Evolutionary conservation across 2,797 vertebrate species (phyloP).

Genomic region (Sebastiscus albofasciatus): DNA sequence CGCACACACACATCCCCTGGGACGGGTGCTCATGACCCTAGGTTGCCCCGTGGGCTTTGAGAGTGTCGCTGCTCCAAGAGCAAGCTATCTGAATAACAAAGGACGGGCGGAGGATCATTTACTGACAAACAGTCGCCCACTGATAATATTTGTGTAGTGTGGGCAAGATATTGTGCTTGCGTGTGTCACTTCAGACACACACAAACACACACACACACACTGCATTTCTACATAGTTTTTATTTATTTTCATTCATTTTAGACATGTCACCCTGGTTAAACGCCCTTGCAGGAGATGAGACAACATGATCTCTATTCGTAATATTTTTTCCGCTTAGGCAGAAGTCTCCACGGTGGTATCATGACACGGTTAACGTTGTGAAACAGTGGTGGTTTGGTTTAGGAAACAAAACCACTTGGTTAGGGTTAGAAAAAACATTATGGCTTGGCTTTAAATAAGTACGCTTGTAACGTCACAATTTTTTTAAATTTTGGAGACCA

Average conservation of each 20-base stretch:
- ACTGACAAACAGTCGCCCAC: slow-evolving; percentile 22
- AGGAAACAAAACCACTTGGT: not conserved
- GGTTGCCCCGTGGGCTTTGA: slow-evolving; percentile 68
- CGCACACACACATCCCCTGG: slow-evolving; percentile 37
- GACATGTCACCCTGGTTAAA: not conserved
- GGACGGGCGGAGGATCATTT: slow-evolving; percentile 45
- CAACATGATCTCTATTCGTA: too few species aligned
- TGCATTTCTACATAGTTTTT: not conserved
- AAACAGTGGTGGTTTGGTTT: not conserved
- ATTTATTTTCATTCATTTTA: not conserved
- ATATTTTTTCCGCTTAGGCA: not conserved
- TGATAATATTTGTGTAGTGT: slow-evolving; percentile 33
- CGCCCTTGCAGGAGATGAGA: too few species aligned
- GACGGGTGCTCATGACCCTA: slow-evolving; percentile 65
- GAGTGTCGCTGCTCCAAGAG: slow-evolving; percentile 67
- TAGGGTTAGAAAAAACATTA: not conserved
- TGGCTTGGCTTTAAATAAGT: not conserved
- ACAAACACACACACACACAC: not conserved
- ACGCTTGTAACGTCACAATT: too few species aligned
- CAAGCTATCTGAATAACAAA: slow-evolving; percentile 74
- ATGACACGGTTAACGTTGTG: not conserved
- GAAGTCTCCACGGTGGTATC: rapidly evolving
- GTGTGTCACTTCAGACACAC: not conserved
- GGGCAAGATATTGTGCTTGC: not conserved
- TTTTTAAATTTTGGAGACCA: too few species aligned